These are phyloP conservation scores for Poeciliopsis retropinna DNA, from an alignment of 2,113 vertebrate species.

Conservation along the genomic window DNA sequence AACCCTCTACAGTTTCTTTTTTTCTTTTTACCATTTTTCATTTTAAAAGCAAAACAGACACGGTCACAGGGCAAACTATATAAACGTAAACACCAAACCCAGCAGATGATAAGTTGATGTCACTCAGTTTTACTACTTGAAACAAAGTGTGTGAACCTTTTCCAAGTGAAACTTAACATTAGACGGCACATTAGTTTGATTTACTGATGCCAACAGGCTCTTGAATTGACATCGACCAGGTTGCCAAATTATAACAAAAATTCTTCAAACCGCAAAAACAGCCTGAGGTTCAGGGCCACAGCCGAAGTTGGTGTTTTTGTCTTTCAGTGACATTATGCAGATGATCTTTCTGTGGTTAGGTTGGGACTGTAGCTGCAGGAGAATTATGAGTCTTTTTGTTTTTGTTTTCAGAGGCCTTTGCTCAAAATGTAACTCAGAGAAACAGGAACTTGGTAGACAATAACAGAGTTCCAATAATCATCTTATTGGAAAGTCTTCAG, in stretches of 20 bases:
- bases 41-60: neutral
- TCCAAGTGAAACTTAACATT: neutral
- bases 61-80: neutral
- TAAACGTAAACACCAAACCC: too few relatives aligned
- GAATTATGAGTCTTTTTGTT: conserved; percentile 11
- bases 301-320: conserved; percentile 7
- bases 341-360: conserved; percentile 18
- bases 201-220: conserved; percentile 15
- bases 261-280: conserved; percentile 13
- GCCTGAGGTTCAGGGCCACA: conserved; percentile 8
- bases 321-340: conserved; percentile 2
- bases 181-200: conserved; percentile 5
- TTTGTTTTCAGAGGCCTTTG: conserved; percentile 7
- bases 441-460: conserved; percentile 25
- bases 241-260: conserved; percentile 26
- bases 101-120: neutral
- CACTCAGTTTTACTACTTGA: neutral
- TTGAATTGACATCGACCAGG: neutral
- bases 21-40: too few relatives aligned
- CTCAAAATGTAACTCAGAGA: conserved; percentile 9
- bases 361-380: conserved; percentile 19
- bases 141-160: neutral
- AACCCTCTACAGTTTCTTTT: neutral
- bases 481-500: too few relatives aligned
- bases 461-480: neutral